These are phyloP conservation scores for Cylindroiulus punctatus DNA, from an alignment of 2,888 invertebrate species.

Conservation along the genomic window DNA sequence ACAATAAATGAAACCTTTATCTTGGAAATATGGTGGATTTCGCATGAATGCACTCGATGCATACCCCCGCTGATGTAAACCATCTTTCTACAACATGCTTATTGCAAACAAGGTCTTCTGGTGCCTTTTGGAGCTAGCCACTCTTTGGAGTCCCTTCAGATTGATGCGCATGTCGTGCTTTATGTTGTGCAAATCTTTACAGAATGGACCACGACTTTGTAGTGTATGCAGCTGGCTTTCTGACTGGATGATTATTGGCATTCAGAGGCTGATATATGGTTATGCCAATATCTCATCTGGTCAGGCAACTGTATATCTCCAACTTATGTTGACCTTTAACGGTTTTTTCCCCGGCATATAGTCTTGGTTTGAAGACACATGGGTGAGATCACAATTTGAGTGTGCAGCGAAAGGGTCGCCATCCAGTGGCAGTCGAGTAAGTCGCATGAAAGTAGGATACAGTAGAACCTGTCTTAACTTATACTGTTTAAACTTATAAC, in stretches of 20 bases:
- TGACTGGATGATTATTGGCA: constrained; percentile 23
- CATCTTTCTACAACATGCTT: constrained; percentile 6
- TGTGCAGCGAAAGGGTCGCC: no score
- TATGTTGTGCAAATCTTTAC: constrained; percentile 32
- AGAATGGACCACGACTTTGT: constrained; percentile 15
- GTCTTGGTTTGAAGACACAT: constrained; percentile 3
- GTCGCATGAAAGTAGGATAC: no score
- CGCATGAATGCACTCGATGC: constrained; percentile 1
- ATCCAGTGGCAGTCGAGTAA: no score
- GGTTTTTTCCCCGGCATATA: background rate
- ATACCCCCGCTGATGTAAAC: background rate
- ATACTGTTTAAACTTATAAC: no score
- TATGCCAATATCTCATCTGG: constrained; percentile 26
- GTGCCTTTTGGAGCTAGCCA: background rate
- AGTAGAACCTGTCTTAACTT: no score
- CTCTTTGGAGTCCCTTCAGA: background rate
- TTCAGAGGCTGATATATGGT: constrained; percentile 20
- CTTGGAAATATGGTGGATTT: constrained; percentile 9
- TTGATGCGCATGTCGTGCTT: constrained; percentile 25
- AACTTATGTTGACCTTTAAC: constrained; percentile 13
- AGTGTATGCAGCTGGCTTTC: constrained; percentile 12
- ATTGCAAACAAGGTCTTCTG: constrained; percentile 7
- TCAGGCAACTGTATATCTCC: background rate
- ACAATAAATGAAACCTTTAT: constrained; percentile 25
- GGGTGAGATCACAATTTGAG: background rate